A percentile compares a stretch with the other conserved stretches of the same genome.
phyloP scores from a whole-genome alignment of 30 jellyfish, hydroid and myxozoan genomes.

The Aurelia aurita complex sp. Pacific region DNA sequence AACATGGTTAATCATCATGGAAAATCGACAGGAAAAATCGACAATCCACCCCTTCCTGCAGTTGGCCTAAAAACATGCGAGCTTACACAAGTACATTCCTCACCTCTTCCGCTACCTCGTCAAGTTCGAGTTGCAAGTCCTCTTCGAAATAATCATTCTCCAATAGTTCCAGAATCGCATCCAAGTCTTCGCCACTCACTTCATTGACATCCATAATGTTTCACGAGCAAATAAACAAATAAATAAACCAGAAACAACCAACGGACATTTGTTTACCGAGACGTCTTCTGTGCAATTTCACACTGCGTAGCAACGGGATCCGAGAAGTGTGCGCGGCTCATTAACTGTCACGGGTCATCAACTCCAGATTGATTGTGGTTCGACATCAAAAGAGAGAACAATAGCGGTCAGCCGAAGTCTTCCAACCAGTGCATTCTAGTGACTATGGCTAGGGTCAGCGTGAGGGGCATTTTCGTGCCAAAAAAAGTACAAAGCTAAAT shows the following conservation, averaged over 20 bases:
- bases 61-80: too few relatives aligned
- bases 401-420: constrained; percentile 2
- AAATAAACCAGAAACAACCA: background rate
- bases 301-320: background rate
- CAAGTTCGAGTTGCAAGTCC: constrained; percentile 8
- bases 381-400: constrained; percentile 13
- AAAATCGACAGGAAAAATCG: too few relatives aligned
- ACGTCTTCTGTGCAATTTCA: background rate
- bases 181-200: constrained; percentile 20
- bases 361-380: constrained; percentile 12
- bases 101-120: constrained; percentile 24
- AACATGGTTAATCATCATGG: too few relatives aligned
- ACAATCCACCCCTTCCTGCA: too few relatives aligned
- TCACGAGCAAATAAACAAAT: background rate
- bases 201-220: constrained; percentile 28
- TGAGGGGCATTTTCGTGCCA: too few relatives aligned
- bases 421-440: constrained; percentile 19
- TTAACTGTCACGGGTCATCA: constrained; percentile 18
- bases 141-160: constrained; percentile 16
- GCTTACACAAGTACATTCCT: background rate
- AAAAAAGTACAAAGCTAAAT: too few relatives aligned
- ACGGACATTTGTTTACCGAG: background rate
- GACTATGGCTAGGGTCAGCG: background rate
- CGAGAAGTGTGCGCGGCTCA: background rate
- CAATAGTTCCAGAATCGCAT: constrained; percentile 1